Base-by-base conservation (phyloP, 2,797 vertebrate species). In the Sus cebifrons region DNA sequence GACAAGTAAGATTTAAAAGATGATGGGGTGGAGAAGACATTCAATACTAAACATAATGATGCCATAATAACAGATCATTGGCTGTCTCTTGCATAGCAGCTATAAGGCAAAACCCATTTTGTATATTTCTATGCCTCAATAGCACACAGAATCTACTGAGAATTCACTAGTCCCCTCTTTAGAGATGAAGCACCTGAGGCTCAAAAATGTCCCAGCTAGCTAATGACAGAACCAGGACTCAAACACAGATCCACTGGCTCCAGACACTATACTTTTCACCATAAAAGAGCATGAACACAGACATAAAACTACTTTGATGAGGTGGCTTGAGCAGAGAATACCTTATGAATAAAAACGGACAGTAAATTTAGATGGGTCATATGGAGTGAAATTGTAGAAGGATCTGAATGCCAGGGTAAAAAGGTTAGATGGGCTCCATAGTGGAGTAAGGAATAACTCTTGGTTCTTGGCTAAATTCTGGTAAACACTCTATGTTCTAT, bases 111-210 rank as follows among this genome's bases (percentile, higher is more conserved):
- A 73, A 6, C 29, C 58, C 25, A 64, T 93, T 44, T 49, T 7
- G 3, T 17, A 54, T 60, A 85, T 89, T 78, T 79, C n/a, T 32
- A 86, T 85, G 17, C 13, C n/a, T 89, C 81, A 32, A 65, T 6
- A 36, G 58, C 71, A 49, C 6, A 71, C 82, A 13, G 91, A 74
- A 16, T 78, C 27, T 90, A 20, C 52, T 71, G 94, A 77, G 68
- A 86, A 40, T 77, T 77, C 78, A 44, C 65, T 73, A 81, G 21
- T 17, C 29, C 25, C 29, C 60, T 94, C 44, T 95, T 91, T 91
- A 82, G 91, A 93, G 86, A 60, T n/a, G 32, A 91, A 77, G 13
- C 8, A 81, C 64, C 3, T 27, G 17, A 83, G n/a, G 12, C 49
- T 97, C 21, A 83, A 89, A 95, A 91, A 58, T 67, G 3, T 96